Conservation (phyloP, 2,113 vertebrate genomes). For the Tachysurus vachellii region DNA sequence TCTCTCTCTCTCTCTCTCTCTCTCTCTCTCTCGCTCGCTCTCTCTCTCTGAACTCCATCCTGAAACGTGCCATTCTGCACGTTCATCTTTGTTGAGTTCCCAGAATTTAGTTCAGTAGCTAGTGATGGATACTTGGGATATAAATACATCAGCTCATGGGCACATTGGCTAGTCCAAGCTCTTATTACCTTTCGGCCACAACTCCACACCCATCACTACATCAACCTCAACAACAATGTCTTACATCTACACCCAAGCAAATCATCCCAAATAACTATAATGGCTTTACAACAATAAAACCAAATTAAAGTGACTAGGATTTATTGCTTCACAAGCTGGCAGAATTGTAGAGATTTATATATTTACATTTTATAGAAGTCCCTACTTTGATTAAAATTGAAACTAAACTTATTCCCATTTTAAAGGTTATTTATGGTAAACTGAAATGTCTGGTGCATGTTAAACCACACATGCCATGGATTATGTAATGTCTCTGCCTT, state of each 20-base stretch:
- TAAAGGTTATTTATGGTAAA: constrained; percentile 32
- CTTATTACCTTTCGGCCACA: constrained; percentile 69
- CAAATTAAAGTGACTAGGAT: constrained; percentile 8
- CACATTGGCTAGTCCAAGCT: constrained; percentile 47
- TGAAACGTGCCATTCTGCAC: constrained; percentile 50
- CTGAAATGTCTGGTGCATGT: constrained; percentile 26
- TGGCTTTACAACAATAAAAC: constrained; percentile 40
- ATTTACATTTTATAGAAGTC: not conserved
- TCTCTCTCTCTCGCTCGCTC: not conserved
- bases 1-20: not conserved
- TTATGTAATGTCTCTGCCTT: constrained; percentile 40
- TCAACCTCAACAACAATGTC: constrained; percentile 48
- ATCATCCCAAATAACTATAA: constrained; percentile 43
- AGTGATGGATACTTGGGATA: constrained; percentile 57
- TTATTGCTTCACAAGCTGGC: not conserved
- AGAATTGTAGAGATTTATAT: not conserved
- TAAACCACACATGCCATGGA: constrained; percentile 24
- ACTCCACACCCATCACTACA: constrained; percentile 68
- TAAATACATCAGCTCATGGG: constrained; percentile 60
- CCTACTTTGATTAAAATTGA: not conserved
- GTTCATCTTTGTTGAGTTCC: constrained; percentile 33
- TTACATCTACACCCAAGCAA: constrained; percentile 60
- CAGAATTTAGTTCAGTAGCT: constrained; percentile 43
- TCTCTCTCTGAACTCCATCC: not conserved
- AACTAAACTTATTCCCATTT: not conserved